A percentile compares a stretch with the other conserved stretches of the same genome.
Evolutionary conservation across 1,140 invertebrate species (phyloP).

Genomic region (Pemphigus obesinymphae): DNA sequence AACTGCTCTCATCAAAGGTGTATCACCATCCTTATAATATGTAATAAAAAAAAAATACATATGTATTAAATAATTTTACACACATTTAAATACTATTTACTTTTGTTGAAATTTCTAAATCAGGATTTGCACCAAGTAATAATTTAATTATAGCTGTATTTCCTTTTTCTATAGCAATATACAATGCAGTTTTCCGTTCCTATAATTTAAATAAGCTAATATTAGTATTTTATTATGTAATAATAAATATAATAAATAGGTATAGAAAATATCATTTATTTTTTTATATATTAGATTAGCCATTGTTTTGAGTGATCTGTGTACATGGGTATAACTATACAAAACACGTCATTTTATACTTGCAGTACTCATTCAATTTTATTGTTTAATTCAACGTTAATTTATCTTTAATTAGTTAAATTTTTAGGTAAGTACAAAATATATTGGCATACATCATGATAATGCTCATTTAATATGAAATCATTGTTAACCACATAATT

Average conservation of each 20-base stretch:
- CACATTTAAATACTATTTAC: constrained; percentile 51
- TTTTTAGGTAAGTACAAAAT: too few relatives aligned
- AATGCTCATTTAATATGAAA: too few relatives aligned
- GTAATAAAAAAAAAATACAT: constrained; percentile 43
- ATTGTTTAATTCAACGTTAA: too few relatives aligned
- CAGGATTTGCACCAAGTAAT: constrained; percentile 82
- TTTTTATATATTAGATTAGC: too few relatives aligned
- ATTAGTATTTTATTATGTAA: background rate
- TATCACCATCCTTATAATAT: constrained; percentile 88
- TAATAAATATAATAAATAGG: background rate
- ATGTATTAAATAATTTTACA: background rate
- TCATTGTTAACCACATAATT: too few relatives aligned
- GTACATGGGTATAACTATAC: too few relatives aligned
- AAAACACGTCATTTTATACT: too few relatives aligned
- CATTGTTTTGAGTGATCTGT: too few relatives aligned
- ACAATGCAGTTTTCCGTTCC: constrained; percentile 93
- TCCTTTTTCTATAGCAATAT: constrained; percentile 95
- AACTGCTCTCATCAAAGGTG: constrained; percentile 84
- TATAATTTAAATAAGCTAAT: constrained; percentile 49
- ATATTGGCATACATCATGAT: too few relatives aligned
- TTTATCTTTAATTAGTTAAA: too few relatives aligned
- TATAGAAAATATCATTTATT: background rate
- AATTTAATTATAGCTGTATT: constrained; percentile 82
- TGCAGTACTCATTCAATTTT: too few relatives aligned
- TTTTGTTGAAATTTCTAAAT: constrained; percentile 87